Evolutionary conservation across 1,140 invertebrate species (phyloP), one percentile per base, ranked within the genome.

Genomic region (Cydia splendana): DNA sequence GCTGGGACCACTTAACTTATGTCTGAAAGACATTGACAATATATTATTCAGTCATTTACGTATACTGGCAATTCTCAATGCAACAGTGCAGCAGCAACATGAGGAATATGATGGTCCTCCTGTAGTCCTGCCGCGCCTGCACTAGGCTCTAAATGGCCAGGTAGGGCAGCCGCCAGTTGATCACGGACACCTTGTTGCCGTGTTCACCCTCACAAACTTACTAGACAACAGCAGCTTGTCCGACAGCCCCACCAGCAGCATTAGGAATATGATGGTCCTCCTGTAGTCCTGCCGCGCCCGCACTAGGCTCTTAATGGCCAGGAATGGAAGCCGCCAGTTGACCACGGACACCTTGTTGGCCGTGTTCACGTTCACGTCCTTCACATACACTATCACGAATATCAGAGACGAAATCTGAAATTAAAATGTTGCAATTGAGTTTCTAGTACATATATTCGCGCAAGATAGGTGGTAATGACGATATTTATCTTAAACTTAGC

Each of bases 171-270:
- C 12, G 28, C 24, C 18, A n/a, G n/a, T 45, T 42, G n/a, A 74
- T 7, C 15, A 74, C n/a, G 71, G 53, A 20, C 7, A 74, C 2
- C 45, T 67, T 34, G 10, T 30, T 65, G 2, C 10, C 28, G 13
- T 10, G 10, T n/a, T 3, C 20, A 15, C 28, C 4, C 12, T 34
- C 0, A 75, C 7, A 53, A 28, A 65, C 80, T 79, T 82, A 93
- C 93, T 89, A 76, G 89, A 90, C n/a, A 93, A 79, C 20, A 91
- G 71, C 77, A 93, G 85, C 53, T 90, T 84, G 79, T 92, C 91
- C 10, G 87, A 89, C 38, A 93, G 83, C 1, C 87, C 87, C 0
- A 93, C 88, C 2, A 91, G 75, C 38, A 93, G 65, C 91, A 94
- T 93, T 0, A 93, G 81, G 7, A 92, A 38, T 62, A 94, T 90